Evolutionary conservation across 2,888 invertebrate species (phyloP), one percentile per base, ranked within the genome.

Genomic region (Philaethria dido): DNA sequence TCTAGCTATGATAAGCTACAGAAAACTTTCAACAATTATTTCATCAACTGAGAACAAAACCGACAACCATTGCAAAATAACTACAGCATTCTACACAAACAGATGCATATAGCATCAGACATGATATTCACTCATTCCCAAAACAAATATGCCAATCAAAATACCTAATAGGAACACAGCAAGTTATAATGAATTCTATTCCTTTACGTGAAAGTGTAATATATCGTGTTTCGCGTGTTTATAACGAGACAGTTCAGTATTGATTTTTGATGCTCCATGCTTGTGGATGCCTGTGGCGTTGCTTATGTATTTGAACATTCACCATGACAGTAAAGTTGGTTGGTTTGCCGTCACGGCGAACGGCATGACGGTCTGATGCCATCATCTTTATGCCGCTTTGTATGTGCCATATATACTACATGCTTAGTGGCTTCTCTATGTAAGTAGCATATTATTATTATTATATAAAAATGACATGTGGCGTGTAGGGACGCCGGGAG

Each of bases 81-180:
- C 25, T 45, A 50, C 50, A 52, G 9, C 11, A 52, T 2, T n/a
- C 16, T 9, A n/a, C 13, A 22, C 11, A n/a, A n/a, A n/a, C n/a
- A n/a, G 8, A 42, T 5, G 57, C n/a, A 57, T 16, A 42, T 36
- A 39, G n/a, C n/a, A 11, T 18, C 25, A 57, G n/a, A 57, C 42
- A 42, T 22, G 42, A 57, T 42, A 57, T 57, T 42, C 57, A 22
- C 42, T 42, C 39, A 42, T 57, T n/a, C n/a, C 57, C 39, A 57
- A 57, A 57, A 57, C 42, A 57, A 57, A 57, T 57, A 57, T 57
- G 57, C 42, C 57, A 57, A 25, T 57, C 42, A 25, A 42, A 57
- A 57, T 57, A 42, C 22, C 42, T 42, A 42, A 42, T n/a, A 39
- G n/a, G 9, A 20, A n/a, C 11, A 0, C 9, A 39, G 16, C 42